Evolutionary conservation across 2,797 vertebrate species (phyloP).

Genomic region (Gymnoscopelus braueri): DNA sequence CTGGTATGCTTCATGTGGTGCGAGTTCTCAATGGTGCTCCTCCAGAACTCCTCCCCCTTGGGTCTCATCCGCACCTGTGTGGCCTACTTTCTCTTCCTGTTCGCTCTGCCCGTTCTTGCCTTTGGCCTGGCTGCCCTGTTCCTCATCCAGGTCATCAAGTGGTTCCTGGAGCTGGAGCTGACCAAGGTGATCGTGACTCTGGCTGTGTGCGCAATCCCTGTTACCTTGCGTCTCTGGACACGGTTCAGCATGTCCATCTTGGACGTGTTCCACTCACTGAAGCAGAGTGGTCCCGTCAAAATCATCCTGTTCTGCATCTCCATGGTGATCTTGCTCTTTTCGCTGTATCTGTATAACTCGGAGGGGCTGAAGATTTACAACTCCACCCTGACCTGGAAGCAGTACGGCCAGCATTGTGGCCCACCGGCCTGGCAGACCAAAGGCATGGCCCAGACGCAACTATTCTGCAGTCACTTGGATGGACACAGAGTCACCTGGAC

Average conservation of each 20-base stretch:
- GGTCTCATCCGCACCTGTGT: slow-evolving; percentile 94
- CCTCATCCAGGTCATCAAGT: slow-evolving; percentile 87
- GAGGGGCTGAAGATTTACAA: slow-evolving; percentile 97
- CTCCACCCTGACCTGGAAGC: slow-evolving; percentile 92
- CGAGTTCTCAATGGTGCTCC: slow-evolving; percentile 90
- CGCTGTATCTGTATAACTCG: slow-evolving; percentile 90
- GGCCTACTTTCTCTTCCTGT: slow-evolving; percentile 95
- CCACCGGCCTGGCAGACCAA: slow-evolving; percentile 91
- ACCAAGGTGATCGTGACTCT: slow-evolving; percentile 90
- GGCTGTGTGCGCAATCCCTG: slow-evolving; percentile 85
- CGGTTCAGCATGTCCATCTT: slow-evolving; percentile 87
- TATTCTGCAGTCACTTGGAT: slow-evolving; percentile 94
- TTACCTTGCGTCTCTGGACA: slow-evolving; percentile 90
- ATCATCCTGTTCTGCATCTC: slow-evolving; percentile 92
- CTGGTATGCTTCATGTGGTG: slow-evolving; percentile 99
- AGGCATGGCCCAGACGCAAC: slow-evolving; percentile 93
- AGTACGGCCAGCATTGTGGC: slow-evolving; percentile 89
- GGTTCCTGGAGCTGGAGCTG: slow-evolving; percentile 91
- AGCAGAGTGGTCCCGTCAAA: slow-evolving; percentile 90
- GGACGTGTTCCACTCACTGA: slow-evolving; percentile 84
- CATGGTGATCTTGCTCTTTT: slow-evolving; percentile 89
- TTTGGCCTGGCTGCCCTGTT: slow-evolving; percentile 86
- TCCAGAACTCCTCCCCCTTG: slow-evolving; percentile 87
- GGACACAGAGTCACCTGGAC: slow-evolving; percentile 95
- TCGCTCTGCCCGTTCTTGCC: slow-evolving; percentile 89